A percentile compares a stretch with the other conserved stretches of the same genome.
phyloP scores from a whole-genome alignment of 2,888 invertebrate genomes.

The Sinohyriopsis cumingii region DNA sequence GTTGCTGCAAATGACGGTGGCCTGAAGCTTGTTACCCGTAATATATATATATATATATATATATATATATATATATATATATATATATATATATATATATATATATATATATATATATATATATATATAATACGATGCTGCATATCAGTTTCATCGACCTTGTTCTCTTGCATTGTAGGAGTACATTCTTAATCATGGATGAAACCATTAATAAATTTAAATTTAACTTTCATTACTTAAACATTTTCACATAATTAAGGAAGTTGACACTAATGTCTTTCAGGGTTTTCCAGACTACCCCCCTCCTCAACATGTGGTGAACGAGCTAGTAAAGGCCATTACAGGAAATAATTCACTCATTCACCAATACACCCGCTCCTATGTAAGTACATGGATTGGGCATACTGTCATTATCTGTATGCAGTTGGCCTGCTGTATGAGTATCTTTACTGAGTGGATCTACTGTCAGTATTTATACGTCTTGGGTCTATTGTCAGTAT shows the following conservation, averaged over 20 bases:
- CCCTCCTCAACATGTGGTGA: constrained; percentile 84
- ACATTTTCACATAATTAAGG: not conserved
- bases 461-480: too few species aligned
- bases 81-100: too few species aligned
- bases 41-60: too few species aligned
- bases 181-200: not conserved
- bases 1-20: too few species aligned
- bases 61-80: too few species aligned
- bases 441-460: too few species aligned
- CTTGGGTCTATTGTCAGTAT: too few species aligned
- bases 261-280: constrained; percentile 10
- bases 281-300: constrained; percentile 93
- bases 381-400: constrained; percentile 80
- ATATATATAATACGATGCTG: too few species aligned
- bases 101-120: too few species aligned
- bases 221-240: not conserved
- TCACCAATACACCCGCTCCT: constrained; percentile 95
- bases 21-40: too few species aligned
- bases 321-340: constrained; percentile 82
- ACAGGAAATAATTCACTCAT: constrained; percentile 79
- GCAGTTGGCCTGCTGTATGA: not conserved
- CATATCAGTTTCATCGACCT: too few species aligned
- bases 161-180: not conserved
- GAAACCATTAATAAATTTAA: not conserved
- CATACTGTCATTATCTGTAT: not conserved